A percentile compares a stretch with the other conserved stretches of the same genome.
Conservation (phyloP, 2,797 vertebrate genomes). For the Paedocypris micromegethes region DNA sequence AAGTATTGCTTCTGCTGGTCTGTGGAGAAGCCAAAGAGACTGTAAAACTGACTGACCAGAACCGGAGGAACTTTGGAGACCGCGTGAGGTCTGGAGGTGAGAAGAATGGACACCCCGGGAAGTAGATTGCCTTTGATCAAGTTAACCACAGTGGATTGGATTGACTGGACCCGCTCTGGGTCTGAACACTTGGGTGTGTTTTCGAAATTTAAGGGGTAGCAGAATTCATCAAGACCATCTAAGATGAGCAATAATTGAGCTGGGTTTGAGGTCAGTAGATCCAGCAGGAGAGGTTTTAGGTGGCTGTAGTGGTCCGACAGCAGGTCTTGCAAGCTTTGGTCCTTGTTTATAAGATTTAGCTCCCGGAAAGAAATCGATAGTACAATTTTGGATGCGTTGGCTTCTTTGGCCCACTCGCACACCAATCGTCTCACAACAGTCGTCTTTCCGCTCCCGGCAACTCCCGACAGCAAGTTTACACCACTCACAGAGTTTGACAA, state of each 20-base stretch:
- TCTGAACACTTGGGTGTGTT: conserved; percentile 54
- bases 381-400: conserved; percentile 38
- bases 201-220: conserved; percentile 50
- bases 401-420: conserved; percentile 45
- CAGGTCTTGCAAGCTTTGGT: conserved; percentile 45
- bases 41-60: conserved; percentile 47
- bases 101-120: conserved; percentile 47
- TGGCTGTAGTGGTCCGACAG: conserved; percentile 52
- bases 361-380: conserved; percentile 54
- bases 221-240: conserved; percentile 55
- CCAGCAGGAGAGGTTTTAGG: conserved; percentile 44
- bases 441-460: conserved; percentile 57
- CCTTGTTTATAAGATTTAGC: conserved; percentile 50
- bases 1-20: conserved; percentile 53
- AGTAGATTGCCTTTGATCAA: conserved; percentile 52
- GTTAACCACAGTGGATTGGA: conserved; percentile 51
- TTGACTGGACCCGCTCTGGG: conserved; percentile 41
- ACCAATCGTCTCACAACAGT: conserved; percentile 48
- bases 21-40: conserved; percentile 49
- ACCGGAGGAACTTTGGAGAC: conserved; percentile 49
- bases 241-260: conserved; percentile 46
- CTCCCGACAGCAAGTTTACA: conserved; percentile 49
- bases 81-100: conserved; percentile 53
- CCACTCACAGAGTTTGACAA: conserved; percentile 27
- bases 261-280: conserved; percentile 44